These are phyloP conservation scores for Parazoanthus atlanticus DNA, from an alignment of 92 coral and sea anemone species.

Conservation along the genomic window DNA sequence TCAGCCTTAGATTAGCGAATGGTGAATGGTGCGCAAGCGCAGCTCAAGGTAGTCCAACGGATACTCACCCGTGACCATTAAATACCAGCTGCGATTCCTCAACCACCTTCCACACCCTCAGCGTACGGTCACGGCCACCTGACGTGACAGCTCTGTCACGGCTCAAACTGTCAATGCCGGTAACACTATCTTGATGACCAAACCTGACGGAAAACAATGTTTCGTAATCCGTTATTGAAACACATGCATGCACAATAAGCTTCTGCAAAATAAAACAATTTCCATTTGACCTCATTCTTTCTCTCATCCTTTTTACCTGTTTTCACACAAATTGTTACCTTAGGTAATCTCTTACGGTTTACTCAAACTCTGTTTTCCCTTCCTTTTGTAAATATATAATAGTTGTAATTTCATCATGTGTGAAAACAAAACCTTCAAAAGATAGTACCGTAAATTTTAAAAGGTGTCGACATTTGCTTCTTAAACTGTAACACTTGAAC, in stretches of 20 bases:
- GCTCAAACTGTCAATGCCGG: conserved; percentile 87
- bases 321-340: too few species aligned
- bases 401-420: too few species aligned
- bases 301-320: too few species aligned
- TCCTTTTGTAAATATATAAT: too few species aligned
- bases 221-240: not conserved
- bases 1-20: too few species aligned
- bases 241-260: not conserved
- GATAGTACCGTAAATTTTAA: not conserved
- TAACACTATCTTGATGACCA: conserved; percentile 92
- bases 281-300: too few species aligned
- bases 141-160: conserved; percentile 93
- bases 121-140: conserved; percentile 93
- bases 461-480: not conserved
- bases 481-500: too few species aligned
- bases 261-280: not conserved
- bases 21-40: not conserved
- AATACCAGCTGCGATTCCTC: conserved; percentile 95
- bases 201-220: conserved; percentile 58
- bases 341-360: too few species aligned
- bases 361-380: too few species aligned
- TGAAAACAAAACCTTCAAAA: not conserved
- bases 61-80: conserved; percentile 77
- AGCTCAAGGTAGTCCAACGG: not conserved
- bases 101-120: conserved; percentile 91